These are phyloP conservation scores for Brachionus paranguensis DNA, from an alignment of 1,140 invertebrate species.

Conservation along the genomic window DNA sequence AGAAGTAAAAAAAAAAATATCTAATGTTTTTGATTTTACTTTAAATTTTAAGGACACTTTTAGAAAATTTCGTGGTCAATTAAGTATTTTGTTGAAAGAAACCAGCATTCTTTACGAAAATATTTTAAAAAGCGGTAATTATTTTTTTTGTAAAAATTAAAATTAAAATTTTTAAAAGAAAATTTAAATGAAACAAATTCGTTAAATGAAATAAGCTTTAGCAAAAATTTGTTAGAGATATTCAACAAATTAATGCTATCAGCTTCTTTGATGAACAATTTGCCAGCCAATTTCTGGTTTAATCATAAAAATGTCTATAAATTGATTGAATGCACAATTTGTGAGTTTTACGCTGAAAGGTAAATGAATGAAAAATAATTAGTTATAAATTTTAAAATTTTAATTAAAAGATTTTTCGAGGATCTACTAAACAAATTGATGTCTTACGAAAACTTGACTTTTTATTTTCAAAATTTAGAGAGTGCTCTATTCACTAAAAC, in stretches of 20 bases:
- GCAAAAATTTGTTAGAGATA: conserved; percentile 1
- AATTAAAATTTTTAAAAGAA: neutral
- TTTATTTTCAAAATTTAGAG: neutral
- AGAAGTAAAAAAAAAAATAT: neutral
- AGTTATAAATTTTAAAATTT: neutral
- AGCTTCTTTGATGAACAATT: neutral
- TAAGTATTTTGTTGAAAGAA: neutral
- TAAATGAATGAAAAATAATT: neutral
- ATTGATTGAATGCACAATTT: neutral
- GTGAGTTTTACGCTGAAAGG: conserved; percentile 19
- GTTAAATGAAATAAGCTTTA: neutral
- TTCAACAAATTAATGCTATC: neutral
- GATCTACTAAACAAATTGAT: neutral
- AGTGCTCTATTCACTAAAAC: neutral
- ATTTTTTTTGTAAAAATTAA: neutral
- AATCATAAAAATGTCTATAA: conserved; percentile 26
- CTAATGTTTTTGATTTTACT: neutral
- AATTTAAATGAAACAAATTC: neutral
- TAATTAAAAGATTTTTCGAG: neutral
- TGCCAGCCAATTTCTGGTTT: neutral
- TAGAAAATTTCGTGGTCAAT: neutral
- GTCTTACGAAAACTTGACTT: neutral
- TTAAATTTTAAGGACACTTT: neutral
- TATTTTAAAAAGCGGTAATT: neutral
- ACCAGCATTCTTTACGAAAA: neutral